A percentile compares a stretch with the other conserved stretches of the same genome.
These are phyloP conservation scores for Caenorhabditis auriculariae DNA, from an alignment of 2,888 invertebrate genomes.

Conservation along the genomic window DNA sequence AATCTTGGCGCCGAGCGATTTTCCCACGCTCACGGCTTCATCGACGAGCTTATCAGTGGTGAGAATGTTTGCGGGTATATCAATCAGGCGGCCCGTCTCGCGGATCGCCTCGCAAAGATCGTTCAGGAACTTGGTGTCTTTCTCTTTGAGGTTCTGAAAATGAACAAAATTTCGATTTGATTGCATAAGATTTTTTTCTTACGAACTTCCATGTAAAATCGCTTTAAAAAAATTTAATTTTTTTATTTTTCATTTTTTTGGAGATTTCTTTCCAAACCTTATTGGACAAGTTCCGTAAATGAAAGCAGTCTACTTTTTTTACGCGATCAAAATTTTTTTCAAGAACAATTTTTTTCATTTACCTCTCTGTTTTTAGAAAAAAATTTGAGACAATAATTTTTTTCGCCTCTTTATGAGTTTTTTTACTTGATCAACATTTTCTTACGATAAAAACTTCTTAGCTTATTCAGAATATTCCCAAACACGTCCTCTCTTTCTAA, in stretches of 20 bases:
- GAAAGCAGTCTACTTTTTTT: no score
- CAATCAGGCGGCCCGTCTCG: conserved; percentile 79
- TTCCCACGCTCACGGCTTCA: conserved; percentile 68
- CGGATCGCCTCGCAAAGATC: conserved; percentile 68
- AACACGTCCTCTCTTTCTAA: no score
- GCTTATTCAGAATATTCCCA: no score
- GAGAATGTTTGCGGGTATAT: conserved; percentile 83
- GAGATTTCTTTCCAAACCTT: not conserved
- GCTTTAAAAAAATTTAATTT: not conserved
- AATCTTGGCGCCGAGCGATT: conserved; percentile 22
- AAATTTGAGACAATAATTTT: no score
- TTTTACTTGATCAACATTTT: no score
- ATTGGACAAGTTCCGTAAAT: not conserved
- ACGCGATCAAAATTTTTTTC: no score
- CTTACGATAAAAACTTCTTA: no score
- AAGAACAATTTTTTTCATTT: no score
- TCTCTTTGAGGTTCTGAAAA: conserved; percentile 25
- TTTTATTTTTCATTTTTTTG: not conserved
- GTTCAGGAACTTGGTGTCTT: conserved; percentile 63
- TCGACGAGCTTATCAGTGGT: conserved; percentile 74
- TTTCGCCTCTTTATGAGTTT: no score
- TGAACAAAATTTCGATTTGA: not conserved
- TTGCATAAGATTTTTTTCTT: conserved; percentile 1
- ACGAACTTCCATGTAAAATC: not conserved
- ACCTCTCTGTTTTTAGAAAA: no score